These are phyloP conservation scores for Apostichopus leukothele DNA, from an alignment of 53 echinoderm and acorn worm species.

Conservation along the genomic window DNA sequence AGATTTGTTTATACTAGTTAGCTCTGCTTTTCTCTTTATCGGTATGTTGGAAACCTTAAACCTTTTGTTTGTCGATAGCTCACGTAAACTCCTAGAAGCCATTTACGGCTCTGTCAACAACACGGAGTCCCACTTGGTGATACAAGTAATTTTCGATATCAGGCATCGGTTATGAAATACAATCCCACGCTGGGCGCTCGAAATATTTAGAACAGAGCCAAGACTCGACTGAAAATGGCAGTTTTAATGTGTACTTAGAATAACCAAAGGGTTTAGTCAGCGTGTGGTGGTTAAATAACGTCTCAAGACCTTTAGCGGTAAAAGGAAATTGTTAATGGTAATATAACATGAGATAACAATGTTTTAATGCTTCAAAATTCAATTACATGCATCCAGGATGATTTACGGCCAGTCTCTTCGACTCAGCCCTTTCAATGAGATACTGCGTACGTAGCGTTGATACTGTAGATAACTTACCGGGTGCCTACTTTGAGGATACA, in stretches of 20 bases:
- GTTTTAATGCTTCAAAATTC: constrained; percentile 1
- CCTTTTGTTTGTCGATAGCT: constrained; percentile 2
- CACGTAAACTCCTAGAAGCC: constrained; percentile 11
- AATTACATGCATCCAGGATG: not conserved
- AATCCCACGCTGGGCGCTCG: not conserved
- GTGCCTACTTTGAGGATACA: constrained; percentile 97
- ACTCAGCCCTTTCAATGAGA: too few species aligned
- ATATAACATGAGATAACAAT: not conserved
- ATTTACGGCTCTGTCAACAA: constrained; percentile 31
- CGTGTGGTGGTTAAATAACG: not conserved
- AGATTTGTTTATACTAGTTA: not conserved
- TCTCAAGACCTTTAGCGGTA: too few species aligned
- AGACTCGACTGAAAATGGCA: not conserved
- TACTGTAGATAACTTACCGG: constrained; percentile 73
- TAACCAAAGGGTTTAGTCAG: not conserved
- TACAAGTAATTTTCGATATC: constrained; percentile 39
- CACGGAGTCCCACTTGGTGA: constrained; percentile 13
- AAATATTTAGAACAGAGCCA: constrained; percentile 8
- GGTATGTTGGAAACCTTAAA: not conserved
- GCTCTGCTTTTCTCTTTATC: not conserved
- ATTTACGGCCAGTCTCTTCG: not conserved
- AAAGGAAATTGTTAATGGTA: not conserved
- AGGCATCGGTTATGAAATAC: constrained; percentile 28
- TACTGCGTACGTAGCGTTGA: too few species aligned
- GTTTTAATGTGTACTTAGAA: not conserved